phyloP scores from a whole-genome alignment of 2,797 vertebrate genomes.

The Protosalanx chinensis region DNA sequence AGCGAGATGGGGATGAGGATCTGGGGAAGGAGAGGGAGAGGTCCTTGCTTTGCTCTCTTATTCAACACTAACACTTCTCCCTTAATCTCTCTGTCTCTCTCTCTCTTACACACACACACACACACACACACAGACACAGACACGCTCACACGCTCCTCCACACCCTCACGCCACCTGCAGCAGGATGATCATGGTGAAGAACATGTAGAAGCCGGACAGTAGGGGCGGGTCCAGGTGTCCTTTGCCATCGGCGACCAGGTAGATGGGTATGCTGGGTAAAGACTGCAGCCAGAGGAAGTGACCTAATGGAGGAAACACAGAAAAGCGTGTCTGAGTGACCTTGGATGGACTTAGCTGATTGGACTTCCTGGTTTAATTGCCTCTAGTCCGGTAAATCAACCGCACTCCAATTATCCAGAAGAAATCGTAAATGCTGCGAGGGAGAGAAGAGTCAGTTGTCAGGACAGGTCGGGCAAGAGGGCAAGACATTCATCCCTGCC shows the following conservation, averaged over 20 bases:
- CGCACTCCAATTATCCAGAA: too few species aligned
- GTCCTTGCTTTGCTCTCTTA: background rate
- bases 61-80: too few species aligned
- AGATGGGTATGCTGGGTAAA: constrained; percentile 74
- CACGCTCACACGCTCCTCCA: background rate
- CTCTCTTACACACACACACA: background rate
- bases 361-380: too few species aligned
- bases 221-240: constrained; percentile 68
- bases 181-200: constrained; percentile 95
- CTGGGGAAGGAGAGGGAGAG: constrained; percentile 60
- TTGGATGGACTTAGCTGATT: too few species aligned
- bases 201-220: constrained; percentile 84
- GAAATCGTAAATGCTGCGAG: too few species aligned
- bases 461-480: background rate
- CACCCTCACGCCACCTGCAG: constrained; percentile 78
- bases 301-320: constrained; percentile 73
- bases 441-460: constrained; percentile 20
- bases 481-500: background rate
- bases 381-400: too few species aligned
- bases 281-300: constrained; percentile 79
- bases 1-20: constrained; percentile 91
- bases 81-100: background rate
- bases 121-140: background rate
- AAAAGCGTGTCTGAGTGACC: constrained; percentile 7
- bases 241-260: constrained; percentile 73